Conservation (phyloP, 2,888 invertebrate genomes). For the Heliconius cydno region DNA sequence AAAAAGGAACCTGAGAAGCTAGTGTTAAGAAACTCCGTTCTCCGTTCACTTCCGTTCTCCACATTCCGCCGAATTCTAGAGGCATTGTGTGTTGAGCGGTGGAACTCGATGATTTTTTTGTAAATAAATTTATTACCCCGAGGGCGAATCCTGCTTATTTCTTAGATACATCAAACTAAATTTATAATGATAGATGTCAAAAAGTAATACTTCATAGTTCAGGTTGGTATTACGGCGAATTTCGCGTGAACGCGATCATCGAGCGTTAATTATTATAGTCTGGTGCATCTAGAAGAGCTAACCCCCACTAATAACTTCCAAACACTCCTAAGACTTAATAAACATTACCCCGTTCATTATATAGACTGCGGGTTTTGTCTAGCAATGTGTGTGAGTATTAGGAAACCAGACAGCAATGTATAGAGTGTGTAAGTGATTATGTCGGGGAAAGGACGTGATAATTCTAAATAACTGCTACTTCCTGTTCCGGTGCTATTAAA, state of each 20-base stretch:
- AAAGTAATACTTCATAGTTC: constrained; percentile 36
- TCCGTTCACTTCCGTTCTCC: not conserved
- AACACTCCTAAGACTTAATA: constrained; percentile 27
- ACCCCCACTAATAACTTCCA: constrained; percentile 41
- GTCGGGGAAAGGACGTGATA: constrained; percentile 12
- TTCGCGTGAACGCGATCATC: constrained; percentile 59
- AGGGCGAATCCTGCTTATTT: not conserved
- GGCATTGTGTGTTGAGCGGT: not conserved
- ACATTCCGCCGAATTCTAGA: not conserved
- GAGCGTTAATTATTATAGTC: constrained; percentile 77
- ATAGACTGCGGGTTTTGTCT: constrained; percentile 33
- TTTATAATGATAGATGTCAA: constrained; percentile 5
- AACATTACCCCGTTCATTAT: not conserved
- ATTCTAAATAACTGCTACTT: constrained; percentile 34
- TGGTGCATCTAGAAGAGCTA: constrained; percentile 69
- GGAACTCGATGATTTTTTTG: not conserved
- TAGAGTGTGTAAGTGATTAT: not conserved
- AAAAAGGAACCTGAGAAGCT: not conserved
- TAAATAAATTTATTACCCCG: no score
- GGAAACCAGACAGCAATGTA: constrained; percentile 21
- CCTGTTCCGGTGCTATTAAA: constrained; percentile 34
- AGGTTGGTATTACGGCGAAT: constrained; percentile 46
- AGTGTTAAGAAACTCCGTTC: not conserved
- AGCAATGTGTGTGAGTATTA: not conserved
- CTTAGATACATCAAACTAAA: not conserved